Percentiles rank a stretch among this genome's conserved stretches.
Evolutionary conservation across 2,113 vertebrate species (phyloP).

Genomic region (Gnathonemus longibarbis): DNA sequence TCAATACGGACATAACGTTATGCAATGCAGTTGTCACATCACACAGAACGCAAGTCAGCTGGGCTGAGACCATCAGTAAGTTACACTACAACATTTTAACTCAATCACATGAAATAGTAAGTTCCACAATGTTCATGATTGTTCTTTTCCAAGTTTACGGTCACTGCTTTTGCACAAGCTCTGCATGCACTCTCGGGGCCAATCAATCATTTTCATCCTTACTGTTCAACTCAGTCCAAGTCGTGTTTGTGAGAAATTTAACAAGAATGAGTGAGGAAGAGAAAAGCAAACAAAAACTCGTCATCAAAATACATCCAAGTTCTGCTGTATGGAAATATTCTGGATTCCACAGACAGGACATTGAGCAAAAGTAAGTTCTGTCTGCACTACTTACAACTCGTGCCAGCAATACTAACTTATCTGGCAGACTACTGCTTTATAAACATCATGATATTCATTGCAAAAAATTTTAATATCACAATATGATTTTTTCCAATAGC

Average conservation of each 20-base stretch:
- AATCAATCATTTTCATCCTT: not conserved
- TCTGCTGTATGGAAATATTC: not conserved
- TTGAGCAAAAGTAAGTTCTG: not conserved
- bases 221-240: not conserved
- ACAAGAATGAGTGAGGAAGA: not conserved
- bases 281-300: not conserved
- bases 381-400: not conserved
- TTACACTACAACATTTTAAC: not conserved
- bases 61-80: not conserved
- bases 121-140: not conserved
- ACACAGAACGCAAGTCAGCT: not conserved
- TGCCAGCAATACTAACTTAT: not conserved
- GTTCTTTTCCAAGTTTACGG: not conserved
- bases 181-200: not conserved
- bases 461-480: not conserved
- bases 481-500: not conserved
- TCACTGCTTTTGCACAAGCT: not conserved
- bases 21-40: not conserved
- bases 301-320: not conserved
- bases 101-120: not conserved
- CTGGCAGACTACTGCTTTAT: not conserved
- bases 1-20: not conserved
- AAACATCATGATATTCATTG: not conserved
- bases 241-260: not conserved
- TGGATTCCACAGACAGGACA: not conserved